phyloP scores from a whole-genome alignment of 2,113 vertebrate species.

The Beaufortia kweichowensis region DNA sequence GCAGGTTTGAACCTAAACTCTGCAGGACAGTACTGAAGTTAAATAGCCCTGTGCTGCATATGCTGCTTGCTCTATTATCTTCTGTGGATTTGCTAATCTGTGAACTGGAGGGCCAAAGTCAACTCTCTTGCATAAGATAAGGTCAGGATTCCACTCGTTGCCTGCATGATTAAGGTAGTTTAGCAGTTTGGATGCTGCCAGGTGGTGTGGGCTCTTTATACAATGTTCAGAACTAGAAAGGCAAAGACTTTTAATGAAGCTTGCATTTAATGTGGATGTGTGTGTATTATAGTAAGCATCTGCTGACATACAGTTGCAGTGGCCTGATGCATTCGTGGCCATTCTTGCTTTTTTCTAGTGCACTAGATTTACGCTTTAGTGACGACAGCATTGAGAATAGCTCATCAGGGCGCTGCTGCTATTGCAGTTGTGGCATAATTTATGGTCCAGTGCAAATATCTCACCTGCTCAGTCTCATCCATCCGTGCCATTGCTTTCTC shows the following conservation, averaged over 20 bases:
- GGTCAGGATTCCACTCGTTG: conserved; percentile 24
- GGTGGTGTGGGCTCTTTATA: not conserved
- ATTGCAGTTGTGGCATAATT: conserved; percentile 77
- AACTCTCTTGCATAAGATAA: conserved; percentile 41
- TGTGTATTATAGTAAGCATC: not conserved
- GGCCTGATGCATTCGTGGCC: conserved; percentile 52
- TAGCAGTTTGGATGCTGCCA: conserved; percentile 51
- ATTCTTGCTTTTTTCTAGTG: conserved; percentile 44
- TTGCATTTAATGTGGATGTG: not conserved
- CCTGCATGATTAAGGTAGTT: conserved; percentile 25
- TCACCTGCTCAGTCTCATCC: conserved; percentile 67
- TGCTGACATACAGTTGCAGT: conserved; percentile 22
- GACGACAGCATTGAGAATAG: conserved; percentile 69
- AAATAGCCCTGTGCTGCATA: too few relatives aligned
- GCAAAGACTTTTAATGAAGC: not conserved
- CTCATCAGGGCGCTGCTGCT: conserved; percentile 63
- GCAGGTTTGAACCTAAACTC: too few relatives aligned
- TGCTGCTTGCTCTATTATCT: conserved; percentile 58
- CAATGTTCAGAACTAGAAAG: not conserved
- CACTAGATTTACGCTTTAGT: conserved; percentile 66
- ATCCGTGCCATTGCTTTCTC: conserved; percentile 10
- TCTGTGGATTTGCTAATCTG: conserved; percentile 57
- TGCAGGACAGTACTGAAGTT: too few relatives aligned
- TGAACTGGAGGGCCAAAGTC: conserved; percentile 68
- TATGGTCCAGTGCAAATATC: conserved; percentile 63